These are phyloP conservation scores for Goniozus legneri DNA, from an alignment of 1,140 invertebrate genomes.

Conservation along the genomic window DNA sequence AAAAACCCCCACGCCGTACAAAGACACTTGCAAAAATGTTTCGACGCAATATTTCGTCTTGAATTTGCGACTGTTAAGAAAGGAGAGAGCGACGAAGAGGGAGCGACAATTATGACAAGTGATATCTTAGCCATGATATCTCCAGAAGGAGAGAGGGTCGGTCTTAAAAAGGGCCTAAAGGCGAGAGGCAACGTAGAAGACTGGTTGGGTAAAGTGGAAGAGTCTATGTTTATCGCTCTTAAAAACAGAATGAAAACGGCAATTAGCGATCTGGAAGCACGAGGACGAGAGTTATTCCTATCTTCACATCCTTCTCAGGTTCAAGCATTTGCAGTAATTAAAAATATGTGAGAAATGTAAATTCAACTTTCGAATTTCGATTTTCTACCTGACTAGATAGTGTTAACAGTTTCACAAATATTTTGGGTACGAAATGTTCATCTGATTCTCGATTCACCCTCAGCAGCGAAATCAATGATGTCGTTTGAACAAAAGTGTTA, in stretches of 20 bases:
- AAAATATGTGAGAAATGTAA: not conserved
- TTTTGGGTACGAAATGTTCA: conserved; percentile 81
- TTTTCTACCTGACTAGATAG: conserved; percentile 49
- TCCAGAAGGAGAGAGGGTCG: conserved; percentile 77
- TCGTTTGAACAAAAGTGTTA: conserved; percentile 69
- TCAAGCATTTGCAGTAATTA: not conserved
- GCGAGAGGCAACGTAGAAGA: conserved; percentile 85
- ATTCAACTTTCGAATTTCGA: not conserved
- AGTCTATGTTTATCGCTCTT: conserved; percentile 75
- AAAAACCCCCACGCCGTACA: conserved; percentile 84
- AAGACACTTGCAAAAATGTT: conserved; percentile 84
- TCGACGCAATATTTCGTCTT: conserved; percentile 77
- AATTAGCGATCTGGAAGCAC: conserved; percentile 61
- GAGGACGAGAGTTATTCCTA: conserved; percentile 63
- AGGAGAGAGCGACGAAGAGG: conserved; percentile 23
- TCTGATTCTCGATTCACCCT: conserved; percentile 61
- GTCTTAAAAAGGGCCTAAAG: conserved; percentile 76
- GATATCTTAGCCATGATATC: conserved; percentile 85
- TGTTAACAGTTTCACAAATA: conserved; percentile 80
- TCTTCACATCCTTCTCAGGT: conserved; percentile 60
- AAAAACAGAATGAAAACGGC: conserved; percentile 71
- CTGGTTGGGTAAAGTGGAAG: conserved; percentile 84
- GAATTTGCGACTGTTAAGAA: conserved; percentile 62
- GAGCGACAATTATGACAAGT: conserved; percentile 59
- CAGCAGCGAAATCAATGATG: conserved; percentile 54